Evolutionary conservation across 2,888 invertebrate genomes (phyloP), one percentile per base, ranked within the genome.

Genomic region (Lasioglossum malachurum): DNA sequence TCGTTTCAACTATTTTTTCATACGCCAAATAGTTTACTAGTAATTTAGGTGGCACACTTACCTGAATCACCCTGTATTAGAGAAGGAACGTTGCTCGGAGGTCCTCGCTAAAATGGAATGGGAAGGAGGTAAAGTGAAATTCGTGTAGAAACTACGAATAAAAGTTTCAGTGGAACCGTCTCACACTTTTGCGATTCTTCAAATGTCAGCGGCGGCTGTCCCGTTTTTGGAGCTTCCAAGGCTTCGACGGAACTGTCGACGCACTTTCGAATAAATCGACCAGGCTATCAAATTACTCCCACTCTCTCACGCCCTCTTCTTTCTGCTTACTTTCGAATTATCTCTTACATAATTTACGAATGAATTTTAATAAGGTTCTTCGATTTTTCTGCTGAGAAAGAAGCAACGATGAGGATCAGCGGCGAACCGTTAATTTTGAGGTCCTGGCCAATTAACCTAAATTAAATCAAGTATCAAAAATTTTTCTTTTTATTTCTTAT

Each of bases 211-310:
- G 49, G 67, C 10, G 49, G 80, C 5, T 38, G 41, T 44, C 57
- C 19, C 69, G 44, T 44, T 57, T 53, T 44, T n/a, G 31, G 41
- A 53, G 53, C 64, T 75, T 46, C 16, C 80, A 75, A 75, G 79
- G 46, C 38, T 64, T 69, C 38, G 1, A 41, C n/a, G 38, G 67
- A 10, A 23, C 67, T 2, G 64, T 31, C 27, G 64, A 19, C 35
- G 35, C 38, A 38, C 69, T 69, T 69, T 69, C 69, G 38, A 69
- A 69, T 69, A 69, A n/a, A 73, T 27, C 16, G n/a, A 31, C 46
- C 46, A 46, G 19, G 7, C 16, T 31, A 72, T 27, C 16, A 27
- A 27, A 14, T 31, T 16, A 10, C 46, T 72, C 27, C 27, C 44
- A 44, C 72, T 72, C 27, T n/a, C 14, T 41, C 27, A 16, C 16